phyloP scores from a whole-genome alignment of 2,888 invertebrate species.

The Sphaeridia pumilis region DNA sequence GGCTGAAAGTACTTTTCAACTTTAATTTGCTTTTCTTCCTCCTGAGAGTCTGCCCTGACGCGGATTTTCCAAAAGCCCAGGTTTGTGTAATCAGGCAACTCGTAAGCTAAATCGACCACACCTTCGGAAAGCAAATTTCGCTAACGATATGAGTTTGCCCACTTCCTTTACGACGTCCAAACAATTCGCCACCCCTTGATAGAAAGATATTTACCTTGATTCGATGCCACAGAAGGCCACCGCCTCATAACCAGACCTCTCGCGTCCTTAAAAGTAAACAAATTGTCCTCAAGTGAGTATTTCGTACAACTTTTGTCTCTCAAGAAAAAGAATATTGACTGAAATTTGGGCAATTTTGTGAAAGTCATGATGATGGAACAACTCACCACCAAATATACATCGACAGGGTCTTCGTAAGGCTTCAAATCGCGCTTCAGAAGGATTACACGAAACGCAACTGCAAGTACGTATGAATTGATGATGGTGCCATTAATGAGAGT shows the following conservation, averaged over 20 bases:
- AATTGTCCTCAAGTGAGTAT: background rate
- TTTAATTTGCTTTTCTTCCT: slow-evolving; percentile 38
- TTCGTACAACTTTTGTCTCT: background rate
- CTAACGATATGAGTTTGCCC: background rate
- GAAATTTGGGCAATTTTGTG: background rate
- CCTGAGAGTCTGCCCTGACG: slow-evolving; percentile 39
- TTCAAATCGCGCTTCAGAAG: slow-evolving; percentile 40
- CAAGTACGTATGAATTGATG: no score
- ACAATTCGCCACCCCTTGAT: background rate
- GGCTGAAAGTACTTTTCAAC: slow-evolving; percentile 41
- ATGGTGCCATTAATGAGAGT: no score
- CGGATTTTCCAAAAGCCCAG: slow-evolving; percentile 41
- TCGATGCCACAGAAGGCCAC: slow-evolving; percentile 40
- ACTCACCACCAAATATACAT: slow-evolving; percentile 41
- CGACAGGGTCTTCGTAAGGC: slow-evolving; percentile 41
- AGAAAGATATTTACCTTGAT: slow-evolving; percentile 39
- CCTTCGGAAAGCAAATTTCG: slow-evolving; percentile 33
- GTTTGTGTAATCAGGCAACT: slow-evolving; percentile 39
- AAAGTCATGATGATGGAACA: slow-evolving; percentile 1
- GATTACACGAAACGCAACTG: slow-evolving; percentile 41
- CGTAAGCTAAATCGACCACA: slow-evolving; percentile 39
- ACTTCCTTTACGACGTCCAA: background rate
- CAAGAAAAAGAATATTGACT: slow-evolving; percentile 7
- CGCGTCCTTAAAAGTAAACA: slow-evolving; percentile 38
- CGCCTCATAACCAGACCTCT: slow-evolving; percentile 40